Evolutionary conservation across 2,113 vertebrate species (phyloP).

Genomic region (Epinephelus cyanopodus): DNA sequence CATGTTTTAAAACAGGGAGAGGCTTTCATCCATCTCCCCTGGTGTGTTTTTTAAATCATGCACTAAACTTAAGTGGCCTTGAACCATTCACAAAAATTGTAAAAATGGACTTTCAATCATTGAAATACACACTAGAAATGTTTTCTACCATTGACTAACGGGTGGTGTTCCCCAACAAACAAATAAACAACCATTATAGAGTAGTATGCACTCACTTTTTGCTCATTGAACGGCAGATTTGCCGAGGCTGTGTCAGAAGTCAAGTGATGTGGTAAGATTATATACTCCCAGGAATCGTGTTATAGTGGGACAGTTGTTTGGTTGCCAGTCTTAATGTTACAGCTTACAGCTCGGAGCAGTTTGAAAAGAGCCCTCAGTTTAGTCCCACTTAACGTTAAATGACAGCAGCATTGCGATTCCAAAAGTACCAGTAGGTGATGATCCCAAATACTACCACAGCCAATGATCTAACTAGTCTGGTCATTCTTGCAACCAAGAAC

Average conservation of each 20-base stretch:
- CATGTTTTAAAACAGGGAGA: constrained; percentile 80
- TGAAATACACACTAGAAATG: constrained; percentile 84
- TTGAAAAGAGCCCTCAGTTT: constrained; percentile 24
- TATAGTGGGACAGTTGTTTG: constrained; percentile 59
- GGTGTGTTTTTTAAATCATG: constrained; percentile 85
- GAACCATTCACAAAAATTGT: constrained; percentile 87
- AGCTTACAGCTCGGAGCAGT: constrained; percentile 41
- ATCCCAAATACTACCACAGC: constrained; percentile 53
- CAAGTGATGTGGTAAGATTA: constrained; percentile 71
- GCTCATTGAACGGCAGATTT: constrained; percentile 58
- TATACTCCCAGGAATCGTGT: constrained; percentile 81
- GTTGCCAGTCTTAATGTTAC: constrained; percentile 50
- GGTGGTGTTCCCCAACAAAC: constrained; percentile 84
- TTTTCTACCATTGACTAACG: constrained; percentile 86
- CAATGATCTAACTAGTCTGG: constrained; percentile 18
- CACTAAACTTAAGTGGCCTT: constrained; percentile 88
- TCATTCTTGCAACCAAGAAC: constrained; percentile 42
- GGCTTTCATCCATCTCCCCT: constrained; percentile 70
- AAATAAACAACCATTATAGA: constrained; percentile 85
- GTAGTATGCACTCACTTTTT: constrained; percentile 80
- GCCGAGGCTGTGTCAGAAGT: constrained; percentile 58
- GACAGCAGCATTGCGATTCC: constrained; percentile 54
- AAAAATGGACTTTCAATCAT: constrained; percentile 87
- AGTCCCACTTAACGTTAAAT: constrained; percentile 9
- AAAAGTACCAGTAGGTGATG: constrained; percentile 69